Evolutionary conservation across 1,140 invertebrate genomes (phyloP), one percentile per base, ranked within the genome.

Genomic region (Archivesica marissinica): DNA sequence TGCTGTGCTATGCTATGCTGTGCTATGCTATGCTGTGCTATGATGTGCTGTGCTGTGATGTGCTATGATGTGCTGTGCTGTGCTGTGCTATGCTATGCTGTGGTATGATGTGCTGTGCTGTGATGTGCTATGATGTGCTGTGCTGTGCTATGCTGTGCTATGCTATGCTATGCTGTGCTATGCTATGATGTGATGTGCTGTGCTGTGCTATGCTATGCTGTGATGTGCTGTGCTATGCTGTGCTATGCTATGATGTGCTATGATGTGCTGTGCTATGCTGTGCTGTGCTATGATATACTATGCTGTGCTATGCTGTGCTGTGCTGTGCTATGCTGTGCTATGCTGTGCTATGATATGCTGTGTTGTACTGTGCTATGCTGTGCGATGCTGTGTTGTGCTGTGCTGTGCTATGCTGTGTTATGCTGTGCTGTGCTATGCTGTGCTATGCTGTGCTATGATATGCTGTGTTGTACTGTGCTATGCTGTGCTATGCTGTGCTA

Each of bases 401-500:
- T 61, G 56, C 23, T n/a, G 56, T 61, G 56, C 25, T 17, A 23
- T 17, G 56, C 28, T 28, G 28, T n/a, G 28, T 61, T 17, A 23
- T 61, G 56, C 28, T 28, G 17, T 61, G 56, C 25, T n/a, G 17
- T 61, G 56, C 25, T n/a, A 25, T 85, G 82, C 79, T 20, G 20
- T 85, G 82, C 41, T 1, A 30, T 79, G 82, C 79, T n/a, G n/a
- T n/a, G n/a, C n/a, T n/a, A n/a, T n/a, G n/a, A n/a, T n/a, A n/a
- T n/a, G n/a, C n/a, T n/a, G 41, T 70, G 35, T 1, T 70, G 28
- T 2, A 1, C 25, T 70, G 66, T 76, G 35, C 68, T 50, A 33
- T 61, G 44, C 68, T 47, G 70, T 83, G 70, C 68, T 54, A 33
- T 39, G 28, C 50, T 50, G 68, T 83, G 33, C 44, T 39, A n/a